These are phyloP conservation scores for Drosophila oshimai DNA, from an alignment of 1,140 invertebrate species.

Conservation along the genomic window DNA sequence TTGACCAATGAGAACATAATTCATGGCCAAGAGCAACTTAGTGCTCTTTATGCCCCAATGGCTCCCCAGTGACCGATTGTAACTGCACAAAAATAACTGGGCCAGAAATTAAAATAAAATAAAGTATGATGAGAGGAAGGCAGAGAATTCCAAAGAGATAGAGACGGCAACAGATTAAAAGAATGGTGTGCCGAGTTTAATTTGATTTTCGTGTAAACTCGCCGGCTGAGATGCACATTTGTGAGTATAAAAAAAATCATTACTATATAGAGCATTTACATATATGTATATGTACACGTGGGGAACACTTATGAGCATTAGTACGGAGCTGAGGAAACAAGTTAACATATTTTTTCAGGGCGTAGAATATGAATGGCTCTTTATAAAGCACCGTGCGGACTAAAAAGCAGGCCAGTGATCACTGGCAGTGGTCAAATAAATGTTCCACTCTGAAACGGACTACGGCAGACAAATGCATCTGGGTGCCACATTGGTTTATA, in stretches of 20 bases:
- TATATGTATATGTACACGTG: conserved; percentile 35
- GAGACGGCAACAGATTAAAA: conserved; percentile 29
- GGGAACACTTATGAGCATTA: conserved; percentile 19
- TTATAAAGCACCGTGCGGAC: conserved; percentile 73
- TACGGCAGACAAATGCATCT: conserved; percentile 70
- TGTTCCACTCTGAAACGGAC: conserved; percentile 37
- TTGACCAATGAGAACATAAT: conserved; percentile 76
- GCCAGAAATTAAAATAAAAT: conserved; percentile 8
- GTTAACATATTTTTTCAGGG: conserved; percentile 60
- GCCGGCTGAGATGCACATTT: conserved; percentile 38
- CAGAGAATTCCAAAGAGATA: background rate
- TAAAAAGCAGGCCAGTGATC: too few species aligned
- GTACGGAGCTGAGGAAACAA: conserved; percentile 52
- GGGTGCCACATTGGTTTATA: too few species aligned
- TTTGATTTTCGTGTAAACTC: conserved; percentile 60
- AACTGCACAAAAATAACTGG: conserved; percentile 42
- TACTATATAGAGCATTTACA: conserved; percentile 50
- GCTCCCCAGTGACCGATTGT: conserved; percentile 73
- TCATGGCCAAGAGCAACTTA: conserved; percentile 74
- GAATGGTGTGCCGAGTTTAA: conserved; percentile 68
- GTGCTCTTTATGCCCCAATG: conserved; percentile 72
- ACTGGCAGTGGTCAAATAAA: conserved; percentile 46
- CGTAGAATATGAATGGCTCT: conserved; percentile 51
- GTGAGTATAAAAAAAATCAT: conserved; percentile 68
- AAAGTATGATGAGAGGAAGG: conserved; percentile 5